phyloP scores from a whole-genome alignment of 2,888 invertebrate species.

The Agonopterix heracliana region DNA sequence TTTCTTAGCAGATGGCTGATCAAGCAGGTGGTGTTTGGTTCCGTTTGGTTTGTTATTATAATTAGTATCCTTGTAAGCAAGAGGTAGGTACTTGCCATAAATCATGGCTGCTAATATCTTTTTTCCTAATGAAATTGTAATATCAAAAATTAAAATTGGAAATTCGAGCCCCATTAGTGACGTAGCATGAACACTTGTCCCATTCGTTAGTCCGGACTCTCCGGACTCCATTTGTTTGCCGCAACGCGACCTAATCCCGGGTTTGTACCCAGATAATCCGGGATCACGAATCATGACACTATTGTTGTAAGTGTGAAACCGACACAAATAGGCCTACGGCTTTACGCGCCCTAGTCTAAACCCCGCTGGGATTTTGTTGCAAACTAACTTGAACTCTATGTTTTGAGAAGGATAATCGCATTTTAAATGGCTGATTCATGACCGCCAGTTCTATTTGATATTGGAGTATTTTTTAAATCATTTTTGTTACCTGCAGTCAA shows the following conservation, averaged over 20 bases:
- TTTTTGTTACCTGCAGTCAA: background rate
- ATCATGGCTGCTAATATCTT: too few species aligned
- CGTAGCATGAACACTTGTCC: slow-evolving; percentile 50
- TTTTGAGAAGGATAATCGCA: background rate
- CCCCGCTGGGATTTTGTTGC: background rate
- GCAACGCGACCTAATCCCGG: slow-evolving; percentile 70
- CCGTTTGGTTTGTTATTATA: too few species aligned
- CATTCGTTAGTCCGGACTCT: slow-evolving; percentile 52
- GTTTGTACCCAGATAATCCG: slow-evolving; percentile 66
- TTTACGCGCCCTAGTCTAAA: slow-evolving; percentile 34
- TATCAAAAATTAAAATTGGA: slow-evolving; percentile 19
- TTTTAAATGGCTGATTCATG: slow-evolving; percentile 10
- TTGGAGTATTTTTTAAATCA: background rate
- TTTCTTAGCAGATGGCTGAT: too few species aligned
- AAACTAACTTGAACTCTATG: slow-evolving; percentile 21
- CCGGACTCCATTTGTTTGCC: slow-evolving; percentile 68
- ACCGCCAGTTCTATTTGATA: background rate
- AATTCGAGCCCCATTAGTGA: slow-evolving; percentile 61
- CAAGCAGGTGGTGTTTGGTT: too few species aligned
- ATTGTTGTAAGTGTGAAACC: slow-evolving; percentile 77
- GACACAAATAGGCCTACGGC: slow-evolving; percentile 72
- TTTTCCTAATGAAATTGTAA: too few species aligned
- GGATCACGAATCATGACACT: slow-evolving; percentile 76
- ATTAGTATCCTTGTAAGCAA: too few species aligned
- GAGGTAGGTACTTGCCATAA: too few species aligned